Percentiles rank a stretch among this genome's conserved stretches.
Conservation (phyloP, 2,113 vertebrate genomes). For the Morone chrysops region DNA sequence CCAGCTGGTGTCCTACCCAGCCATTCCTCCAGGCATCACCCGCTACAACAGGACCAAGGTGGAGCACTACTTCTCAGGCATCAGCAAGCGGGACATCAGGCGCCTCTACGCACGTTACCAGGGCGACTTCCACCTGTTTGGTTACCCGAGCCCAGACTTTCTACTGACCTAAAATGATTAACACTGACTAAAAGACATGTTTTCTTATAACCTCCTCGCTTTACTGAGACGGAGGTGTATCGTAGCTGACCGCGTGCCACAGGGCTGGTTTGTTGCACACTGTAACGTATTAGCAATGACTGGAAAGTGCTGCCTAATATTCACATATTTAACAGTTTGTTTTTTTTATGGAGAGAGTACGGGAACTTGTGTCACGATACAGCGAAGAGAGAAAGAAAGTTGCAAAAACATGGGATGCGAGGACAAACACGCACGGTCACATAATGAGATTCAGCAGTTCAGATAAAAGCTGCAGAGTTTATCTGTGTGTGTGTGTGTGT, state of each 20-base stretch:
- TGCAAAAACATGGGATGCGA: not conserved
- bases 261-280: not conserved
- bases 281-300: not conserved
- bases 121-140: conserved; percentile 96
- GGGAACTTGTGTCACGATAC: not conserved
- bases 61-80: conserved; percentile 91
- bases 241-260: conserved; percentile 1
- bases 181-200: conserved; percentile 9
- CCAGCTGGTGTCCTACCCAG: conserved; percentile 91
- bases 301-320: not conserved
- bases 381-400: not conserved
- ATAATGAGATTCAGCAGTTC: not conserved
- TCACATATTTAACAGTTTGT: conserved; percentile 28
- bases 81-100: conserved; percentile 91
- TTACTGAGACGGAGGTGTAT: conserved; percentile 15
- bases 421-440: not conserved
- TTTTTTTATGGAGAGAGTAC: not conserved
- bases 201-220: conserved; percentile 21
- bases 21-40: conserved; percentile 95
- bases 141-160: conserved; percentile 92
- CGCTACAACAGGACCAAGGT: conserved; percentile 95
- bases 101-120: conserved; percentile 91
- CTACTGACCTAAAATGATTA: conserved; percentile 86
- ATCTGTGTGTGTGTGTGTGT: not conserved
- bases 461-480: not conserved